Conservation (phyloP, 1,140 invertebrate species). For the Ectropis grisescens region DNA sequence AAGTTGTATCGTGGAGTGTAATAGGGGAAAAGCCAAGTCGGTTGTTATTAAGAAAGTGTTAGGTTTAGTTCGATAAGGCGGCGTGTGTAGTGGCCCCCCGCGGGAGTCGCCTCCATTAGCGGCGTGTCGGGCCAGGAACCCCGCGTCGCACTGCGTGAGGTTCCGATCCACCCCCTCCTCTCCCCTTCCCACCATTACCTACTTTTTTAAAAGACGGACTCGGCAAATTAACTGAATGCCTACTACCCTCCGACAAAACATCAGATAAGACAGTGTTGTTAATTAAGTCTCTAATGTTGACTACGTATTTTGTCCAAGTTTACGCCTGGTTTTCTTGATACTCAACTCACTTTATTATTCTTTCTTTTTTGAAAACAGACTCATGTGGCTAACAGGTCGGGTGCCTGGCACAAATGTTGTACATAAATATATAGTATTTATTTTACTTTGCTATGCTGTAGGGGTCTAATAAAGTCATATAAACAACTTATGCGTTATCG, state of each 20-base stretch:
- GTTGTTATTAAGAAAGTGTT: conserved; percentile 44
- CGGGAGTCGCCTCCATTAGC: conserved; percentile 43
- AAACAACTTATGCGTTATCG: too few relatives aligned
- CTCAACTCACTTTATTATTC: too few relatives aligned
- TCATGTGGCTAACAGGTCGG: too few relatives aligned
- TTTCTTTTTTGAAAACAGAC: too few relatives aligned
- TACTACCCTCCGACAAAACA: conserved; percentile 2
- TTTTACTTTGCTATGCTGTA: too few relatives aligned
- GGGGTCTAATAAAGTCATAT: too few relatives aligned
- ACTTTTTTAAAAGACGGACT: conserved; percentile 20
- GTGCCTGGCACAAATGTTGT: too few relatives aligned
- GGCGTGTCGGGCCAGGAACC: conserved; percentile 31
- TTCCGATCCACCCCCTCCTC: conserved; percentile 8
- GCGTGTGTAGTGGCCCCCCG: conserved; percentile 39
- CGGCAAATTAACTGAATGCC: conserved; percentile 22
- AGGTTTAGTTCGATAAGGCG: conserved; percentile 38
- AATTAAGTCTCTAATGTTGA: too few relatives aligned
- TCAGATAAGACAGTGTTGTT: too few relatives aligned
- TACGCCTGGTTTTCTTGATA: too few relatives aligned
- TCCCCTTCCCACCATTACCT: conserved; percentile 1
- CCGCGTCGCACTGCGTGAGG: conserved; percentile 36
- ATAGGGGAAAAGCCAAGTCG: conserved; percentile 22
- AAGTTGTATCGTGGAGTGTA: conserved; percentile 10
- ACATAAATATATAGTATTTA: too few relatives aligned
- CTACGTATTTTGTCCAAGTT: too few relatives aligned